phyloP scores from a whole-genome alignment of 2,113 vertebrate genomes.

The Geococcyx californianus region DNA sequence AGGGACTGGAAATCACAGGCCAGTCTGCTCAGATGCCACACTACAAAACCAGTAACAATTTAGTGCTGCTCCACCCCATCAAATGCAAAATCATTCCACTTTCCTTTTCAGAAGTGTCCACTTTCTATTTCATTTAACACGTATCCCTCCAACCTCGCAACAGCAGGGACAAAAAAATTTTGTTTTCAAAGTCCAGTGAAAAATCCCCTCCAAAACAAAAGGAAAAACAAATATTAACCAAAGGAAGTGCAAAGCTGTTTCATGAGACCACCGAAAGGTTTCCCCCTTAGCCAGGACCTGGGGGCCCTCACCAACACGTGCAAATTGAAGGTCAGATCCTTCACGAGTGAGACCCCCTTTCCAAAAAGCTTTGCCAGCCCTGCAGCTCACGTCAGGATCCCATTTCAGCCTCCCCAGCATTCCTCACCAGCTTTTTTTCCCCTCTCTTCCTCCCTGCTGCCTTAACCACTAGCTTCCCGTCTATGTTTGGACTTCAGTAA shows the following conservation, averaged over 20 bases:
- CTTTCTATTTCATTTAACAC: background rate
- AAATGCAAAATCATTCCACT: background rate
- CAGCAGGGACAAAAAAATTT: background rate
- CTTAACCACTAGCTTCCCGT: constrained; percentile 27
- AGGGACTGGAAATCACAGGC: background rate
- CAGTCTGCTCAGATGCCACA: background rate
- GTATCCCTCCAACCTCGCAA: background rate
- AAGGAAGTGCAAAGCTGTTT: background rate
- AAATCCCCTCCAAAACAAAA: background rate
- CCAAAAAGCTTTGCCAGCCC: background rate
- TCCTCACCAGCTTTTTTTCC: constrained; percentile 3
- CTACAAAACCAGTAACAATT: background rate
- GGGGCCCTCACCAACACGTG: background rate
- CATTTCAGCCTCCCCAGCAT: background rate
- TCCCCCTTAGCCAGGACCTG: background rate
- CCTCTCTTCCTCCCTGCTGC: background rate
- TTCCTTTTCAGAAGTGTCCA: background rate
- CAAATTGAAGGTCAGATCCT: background rate
- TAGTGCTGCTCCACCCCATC: background rate
- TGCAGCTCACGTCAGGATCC: background rate
- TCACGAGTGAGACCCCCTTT: background rate
- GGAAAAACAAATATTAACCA: background rate
- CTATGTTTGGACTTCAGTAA: background rate
- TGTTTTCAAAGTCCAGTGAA: background rate
- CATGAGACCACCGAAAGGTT: background rate